Base-by-base conservation (phyloP, 2,113 vertebrate species). In the Casuarius casuarius region DNA sequence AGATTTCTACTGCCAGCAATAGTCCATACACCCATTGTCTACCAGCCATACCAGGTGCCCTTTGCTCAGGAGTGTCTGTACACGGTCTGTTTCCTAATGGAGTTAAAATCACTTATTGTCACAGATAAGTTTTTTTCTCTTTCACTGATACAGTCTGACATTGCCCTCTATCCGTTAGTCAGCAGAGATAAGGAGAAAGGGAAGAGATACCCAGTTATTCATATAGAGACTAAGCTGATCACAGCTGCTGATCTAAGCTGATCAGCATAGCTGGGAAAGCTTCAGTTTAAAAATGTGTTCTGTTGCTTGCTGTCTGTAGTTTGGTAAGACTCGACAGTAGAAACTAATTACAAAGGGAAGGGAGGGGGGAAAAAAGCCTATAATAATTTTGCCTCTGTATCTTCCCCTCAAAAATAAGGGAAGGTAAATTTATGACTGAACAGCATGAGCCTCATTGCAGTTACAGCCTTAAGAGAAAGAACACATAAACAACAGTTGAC, bases 401-500 rank as follows among this genome's bases (percentile, higher is more conserved):
- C 77, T 76, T 94, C 46, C 62, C 42, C n/a, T 73, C 35, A 80
- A 66, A 94, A 94, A 71, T 9, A 63, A 89, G 67, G 89, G 74
- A 66, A 74, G n/a, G 35, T 76, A 0, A 2, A 33, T 91, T 91
- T 44, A 18, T n/a, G 31, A 66, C 28, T 79, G 77, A 81, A 44
- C 51, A 21, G 29, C 61, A 31, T 12, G 28, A 87, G 89, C 82
- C 46, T 94, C 74, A 10, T 63, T 54, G 72, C 78, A 76, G 59
- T 54, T 20, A 73, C 66, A 96, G 94, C 92, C 94, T 97, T 96
- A 95, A 94, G 74, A 21, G 49, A 52, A 75, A 65, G 75, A 92
- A 46, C 5, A 35, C 35, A 66, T 79, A 82, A 4, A 40, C 49
- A 84, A 9, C 33, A 77, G 16, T 2, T 87, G 78, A 80, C 84